Percentiles rank a stretch among this genome's conserved stretches.
These are phyloP conservation scores for Drosophila quasianomalipes DNA, from an alignment of 2,888 invertebrate genomes.

Conservation along the genomic window DNA sequence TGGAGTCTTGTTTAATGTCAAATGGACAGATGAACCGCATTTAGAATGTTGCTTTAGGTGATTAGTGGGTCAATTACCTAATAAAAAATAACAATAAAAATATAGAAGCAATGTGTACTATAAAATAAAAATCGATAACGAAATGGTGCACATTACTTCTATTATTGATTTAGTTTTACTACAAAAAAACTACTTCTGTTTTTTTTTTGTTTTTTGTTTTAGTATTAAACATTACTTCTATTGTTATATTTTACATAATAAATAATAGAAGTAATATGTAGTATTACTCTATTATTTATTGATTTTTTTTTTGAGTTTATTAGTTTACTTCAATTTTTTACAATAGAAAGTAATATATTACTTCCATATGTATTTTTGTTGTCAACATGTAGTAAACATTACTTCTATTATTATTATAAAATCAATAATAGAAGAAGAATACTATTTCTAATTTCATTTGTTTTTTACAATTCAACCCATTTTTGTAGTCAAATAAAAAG, in stretches of 20 bases:
- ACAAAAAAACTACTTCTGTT: background rate
- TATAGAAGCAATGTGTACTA: background rate
- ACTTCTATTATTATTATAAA: background rate
- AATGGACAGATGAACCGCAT: slow-evolving; percentile 7
- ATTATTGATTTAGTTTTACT: background rate
- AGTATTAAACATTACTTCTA: background rate
- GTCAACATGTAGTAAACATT: background rate
- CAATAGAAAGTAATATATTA: no score
- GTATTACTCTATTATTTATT: background rate
- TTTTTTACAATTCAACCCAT: background rate
- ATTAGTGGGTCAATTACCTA: slow-evolving; percentile 9
- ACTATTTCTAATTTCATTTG: background rate
- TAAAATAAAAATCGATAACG: background rate
- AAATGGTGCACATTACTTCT: background rate
- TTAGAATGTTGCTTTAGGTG: slow-evolving; percentile 40
- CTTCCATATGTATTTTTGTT: background rate
- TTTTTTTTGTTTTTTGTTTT: background rate
- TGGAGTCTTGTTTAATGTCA: slow-evolving; percentile 17
- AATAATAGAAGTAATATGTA: background rate
- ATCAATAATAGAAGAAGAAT: background rate
- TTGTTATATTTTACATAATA: no score
- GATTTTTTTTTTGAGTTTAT: background rate
- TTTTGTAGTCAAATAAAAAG: slow-evolving; percentile 5
- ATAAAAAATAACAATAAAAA: background rate
- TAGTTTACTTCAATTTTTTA: no score